phyloP scores from a whole-genome alignment of 1,140 invertebrate genomes.

The Saxidomus purpurata region DNA sequence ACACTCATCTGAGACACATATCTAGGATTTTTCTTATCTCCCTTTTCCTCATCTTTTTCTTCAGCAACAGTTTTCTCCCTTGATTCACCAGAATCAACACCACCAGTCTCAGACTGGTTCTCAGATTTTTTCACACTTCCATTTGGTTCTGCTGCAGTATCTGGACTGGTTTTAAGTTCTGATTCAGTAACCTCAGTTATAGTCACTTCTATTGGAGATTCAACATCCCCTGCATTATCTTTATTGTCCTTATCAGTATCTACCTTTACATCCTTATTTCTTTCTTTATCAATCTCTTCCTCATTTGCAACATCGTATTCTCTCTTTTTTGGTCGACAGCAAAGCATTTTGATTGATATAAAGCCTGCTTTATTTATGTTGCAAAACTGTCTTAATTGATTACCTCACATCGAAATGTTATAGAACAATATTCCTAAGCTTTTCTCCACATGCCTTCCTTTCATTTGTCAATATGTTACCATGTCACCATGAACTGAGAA shows the following conservation, averaged over 20 bases:
- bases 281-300: slow-evolving; percentile 50
- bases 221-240: slow-evolving; percentile 12
- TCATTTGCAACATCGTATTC: slow-evolving; percentile 40
- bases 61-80: slow-evolving; percentile 15
- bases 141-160: slow-evolving; percentile 12
- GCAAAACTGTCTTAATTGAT: neutral
- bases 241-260: neutral
- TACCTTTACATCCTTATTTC: slow-evolving; percentile 28
- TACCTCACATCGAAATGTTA: too few relatives aligned
- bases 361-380: neutral
- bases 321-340: slow-evolving; percentile 35
- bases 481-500: neutral
- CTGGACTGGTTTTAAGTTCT: slow-evolving; percentile 17
- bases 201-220: slow-evolving; percentile 37
- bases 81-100: too few relatives aligned
- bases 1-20: slow-evolving; percentile 43
- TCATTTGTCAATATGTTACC: neutral
- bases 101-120: neutral
- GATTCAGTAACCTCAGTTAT: slow-evolving; percentile 12
- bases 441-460: neutral
- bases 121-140: neutral
- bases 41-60: slow-evolving; percentile 30
- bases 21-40: slow-evolving; percentile 26
- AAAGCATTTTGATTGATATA: slow-evolving; percentile 31
- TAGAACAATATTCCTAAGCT: neutral